Evolutionary conservation across 2,888 invertebrate genomes (phyloP).

Genomic region (Xestia ashworthii): DNA sequence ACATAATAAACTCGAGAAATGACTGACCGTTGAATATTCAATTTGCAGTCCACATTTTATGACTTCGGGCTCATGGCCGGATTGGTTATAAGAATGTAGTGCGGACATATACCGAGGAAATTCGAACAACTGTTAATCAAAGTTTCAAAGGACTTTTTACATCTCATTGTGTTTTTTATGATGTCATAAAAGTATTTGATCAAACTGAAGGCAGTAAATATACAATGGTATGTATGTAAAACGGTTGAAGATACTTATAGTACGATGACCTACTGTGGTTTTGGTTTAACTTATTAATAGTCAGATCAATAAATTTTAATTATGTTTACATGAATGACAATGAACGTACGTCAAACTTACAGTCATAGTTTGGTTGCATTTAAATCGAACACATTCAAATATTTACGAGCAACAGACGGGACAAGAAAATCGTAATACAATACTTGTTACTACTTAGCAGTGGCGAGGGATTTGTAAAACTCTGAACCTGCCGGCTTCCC

Average conservation of each 20-base stretch:
- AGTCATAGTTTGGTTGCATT: background rate
- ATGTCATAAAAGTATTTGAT: conserved; percentile 39
- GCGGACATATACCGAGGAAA: background rate
- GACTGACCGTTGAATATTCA: conserved; percentile 29
- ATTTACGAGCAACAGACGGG: too few species aligned
- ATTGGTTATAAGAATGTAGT: conserved; percentile 31
- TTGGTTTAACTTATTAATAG: background rate
- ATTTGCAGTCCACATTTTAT: conserved; percentile 34
- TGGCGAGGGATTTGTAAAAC: too few species aligned
- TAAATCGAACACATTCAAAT: background rate
- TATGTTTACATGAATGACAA: background rate
- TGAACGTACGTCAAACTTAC: background rate
- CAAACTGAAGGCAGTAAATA: conserved; percentile 14
- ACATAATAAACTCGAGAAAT: conserved; percentile 8
- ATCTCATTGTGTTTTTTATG: conserved; percentile 39
- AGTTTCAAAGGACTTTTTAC: conserved; percentile 29
- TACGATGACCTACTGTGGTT: background rate
- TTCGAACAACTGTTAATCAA: conserved; percentile 33
- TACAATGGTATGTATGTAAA: conserved; percentile 27
- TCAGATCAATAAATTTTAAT: conserved; percentile 17
- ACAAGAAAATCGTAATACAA: too few species aligned
- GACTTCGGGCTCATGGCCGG: conserved; percentile 8
- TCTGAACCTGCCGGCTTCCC: too few species aligned
- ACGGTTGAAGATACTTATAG: conserved; percentile 5
- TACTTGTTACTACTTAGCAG: too few species aligned